Conservation (phyloP, 2,797 vertebrate species). For the Balearica regulorum region DNA sequence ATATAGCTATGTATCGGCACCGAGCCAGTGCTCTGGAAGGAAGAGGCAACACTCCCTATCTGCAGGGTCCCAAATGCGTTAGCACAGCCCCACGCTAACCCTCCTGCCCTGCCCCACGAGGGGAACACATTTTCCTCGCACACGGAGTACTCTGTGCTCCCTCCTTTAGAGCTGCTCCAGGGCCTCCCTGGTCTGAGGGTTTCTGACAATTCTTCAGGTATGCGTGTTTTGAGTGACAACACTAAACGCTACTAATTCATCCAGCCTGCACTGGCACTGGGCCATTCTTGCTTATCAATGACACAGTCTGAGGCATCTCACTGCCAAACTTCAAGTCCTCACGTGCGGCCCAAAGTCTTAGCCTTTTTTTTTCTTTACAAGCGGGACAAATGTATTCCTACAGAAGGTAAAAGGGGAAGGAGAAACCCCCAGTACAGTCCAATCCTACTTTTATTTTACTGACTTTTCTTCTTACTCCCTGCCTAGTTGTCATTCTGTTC, state of each 20-base stretch:
- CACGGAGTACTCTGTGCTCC: neutral
- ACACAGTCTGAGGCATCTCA: neutral
- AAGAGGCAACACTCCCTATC: neutral
- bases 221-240: neutral
- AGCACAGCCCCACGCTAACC: rapidly evolving
- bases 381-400: neutral
- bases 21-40: neutral
- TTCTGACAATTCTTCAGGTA: neutral
- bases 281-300: neutral
- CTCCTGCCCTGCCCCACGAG: neutral
- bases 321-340: neutral
- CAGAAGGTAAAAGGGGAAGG: neutral
- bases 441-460: neutral
- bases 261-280: neutral
- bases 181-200: neutral
- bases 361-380: neutral
- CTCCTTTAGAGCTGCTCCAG: neutral
- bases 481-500: neutral
- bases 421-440: neutral
- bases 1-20: neutral
- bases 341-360: rapidly evolving
- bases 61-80: neutral
- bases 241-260: neutral
- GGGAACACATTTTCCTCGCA: rapidly evolving
- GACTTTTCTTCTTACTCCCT: neutral